Conservation (phyloP, 1,140 invertebrate species). For the Caenorhabditis inopinata region DNA sequence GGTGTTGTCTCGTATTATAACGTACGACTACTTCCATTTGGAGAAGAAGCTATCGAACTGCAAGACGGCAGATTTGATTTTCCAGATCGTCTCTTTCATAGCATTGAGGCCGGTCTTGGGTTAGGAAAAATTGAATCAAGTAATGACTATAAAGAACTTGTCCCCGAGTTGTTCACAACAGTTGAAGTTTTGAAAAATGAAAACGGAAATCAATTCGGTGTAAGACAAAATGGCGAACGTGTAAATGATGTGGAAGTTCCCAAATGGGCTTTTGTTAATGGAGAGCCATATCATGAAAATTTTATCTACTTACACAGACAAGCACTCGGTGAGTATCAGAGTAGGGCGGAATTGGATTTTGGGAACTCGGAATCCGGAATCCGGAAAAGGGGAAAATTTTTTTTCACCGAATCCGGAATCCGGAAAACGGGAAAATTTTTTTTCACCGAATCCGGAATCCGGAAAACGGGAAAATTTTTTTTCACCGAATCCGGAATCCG, state of each 20-base stretch:
- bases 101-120: not conserved
- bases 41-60: not conserved
- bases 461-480: too few species aligned
- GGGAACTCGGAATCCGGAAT: too few species aligned
- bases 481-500: too few species aligned
- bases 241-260: not conserved
- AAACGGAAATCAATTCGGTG: not conserved
- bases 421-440: too few species aligned
- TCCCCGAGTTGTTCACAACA: constrained; percentile 1
- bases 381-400: too few species aligned
- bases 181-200: not conserved
- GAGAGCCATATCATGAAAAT: not conserved
- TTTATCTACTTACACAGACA: not conserved
- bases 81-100: not conserved
- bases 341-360: too few species aligned
- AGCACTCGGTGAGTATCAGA: not conserved
- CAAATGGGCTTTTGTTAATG: not conserved
- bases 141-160: constrained; percentile 3
- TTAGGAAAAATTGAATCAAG: constrained; percentile 10
- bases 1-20: constrained; percentile 16
- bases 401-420: too few species aligned
- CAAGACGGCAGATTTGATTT: constrained; percentile 2
- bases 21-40: not conserved
- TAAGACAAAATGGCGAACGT: not conserved
- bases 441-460: too few species aligned